A percentile compares a stretch with the other conserved stretches of the same genome.
These are phyloP conservation scores for Minunthozetes semirufus DNA, from an alignment of 2,888 invertebrate genomes.

Conservation along the genomic window DNA sequence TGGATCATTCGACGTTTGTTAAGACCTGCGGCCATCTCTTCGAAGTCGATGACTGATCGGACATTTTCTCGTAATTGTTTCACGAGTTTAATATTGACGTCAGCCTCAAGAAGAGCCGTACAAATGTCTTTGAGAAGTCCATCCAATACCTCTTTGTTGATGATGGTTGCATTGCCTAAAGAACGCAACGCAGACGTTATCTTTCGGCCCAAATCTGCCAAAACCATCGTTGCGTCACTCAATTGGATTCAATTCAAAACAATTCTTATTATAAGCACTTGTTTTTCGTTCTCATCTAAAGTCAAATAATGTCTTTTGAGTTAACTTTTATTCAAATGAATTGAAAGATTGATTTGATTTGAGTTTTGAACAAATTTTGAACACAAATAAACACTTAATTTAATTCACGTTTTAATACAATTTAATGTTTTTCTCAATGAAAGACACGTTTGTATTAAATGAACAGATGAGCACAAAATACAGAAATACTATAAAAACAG, in stretches of 20 bases:
- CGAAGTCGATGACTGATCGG: slow-evolving; percentile 85
- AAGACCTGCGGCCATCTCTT: slow-evolving; percentile 94
- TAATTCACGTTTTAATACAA: too few relatives aligned
- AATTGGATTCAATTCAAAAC: background rate
- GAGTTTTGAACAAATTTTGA: too few relatives aligned
- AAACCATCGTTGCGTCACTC: slow-evolving; percentile 65
- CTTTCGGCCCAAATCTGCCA: slow-evolving; percentile 98
- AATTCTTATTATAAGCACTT: background rate
- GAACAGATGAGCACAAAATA: too few relatives aligned
- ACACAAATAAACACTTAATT: too few relatives aligned
- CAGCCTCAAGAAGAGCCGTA: slow-evolving; percentile 91
- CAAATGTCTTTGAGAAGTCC: slow-evolving; percentile 99
- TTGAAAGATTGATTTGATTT: too few relatives aligned
- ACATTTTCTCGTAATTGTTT: slow-evolving; percentile 97
- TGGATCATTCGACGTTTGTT: slow-evolving; percentile 98
- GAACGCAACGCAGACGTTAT: slow-evolving; percentile 97
- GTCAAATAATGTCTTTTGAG: too few relatives aligned
- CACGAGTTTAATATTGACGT: slow-evolving; percentile 87
- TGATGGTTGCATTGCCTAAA: slow-evolving; percentile 93
- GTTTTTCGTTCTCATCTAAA: too few relatives aligned
- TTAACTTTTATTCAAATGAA: too few relatives aligned
- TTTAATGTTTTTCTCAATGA: too few relatives aligned
- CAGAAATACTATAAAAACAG: too few relatives aligned
- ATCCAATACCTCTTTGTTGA: slow-evolving; percentile 97
- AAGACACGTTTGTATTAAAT: too few relatives aligned